Base-by-base conservation (phyloP, 2,888 invertebrate species). In the Deilephila elpenor region DNA sequence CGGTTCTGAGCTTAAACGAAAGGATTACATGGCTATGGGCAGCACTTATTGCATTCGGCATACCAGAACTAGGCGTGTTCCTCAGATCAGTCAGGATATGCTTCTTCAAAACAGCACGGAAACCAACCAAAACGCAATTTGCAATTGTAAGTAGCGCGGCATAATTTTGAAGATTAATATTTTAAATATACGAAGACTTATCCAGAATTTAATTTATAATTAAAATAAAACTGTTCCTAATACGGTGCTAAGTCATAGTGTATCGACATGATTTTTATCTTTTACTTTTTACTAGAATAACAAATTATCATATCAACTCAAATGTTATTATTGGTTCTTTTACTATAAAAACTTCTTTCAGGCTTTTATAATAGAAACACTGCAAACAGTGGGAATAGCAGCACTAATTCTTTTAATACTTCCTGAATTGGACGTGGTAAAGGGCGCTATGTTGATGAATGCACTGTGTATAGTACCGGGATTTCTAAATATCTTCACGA, bases 391-490 rank as follows among this genome's bases (percentile, higher is more conserved):
- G 59, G 99, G 98, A 19, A 90, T 97, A 81, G 96, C 97, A 0
- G 88, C 98, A 56, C 95, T 99, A 34, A 95, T 97, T 44, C 96
- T 98, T 78, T 89, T 96, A 56, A 96, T 98, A 62, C 91, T 99
- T 59, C 98, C 98, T 0, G 96, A 97, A 78, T 86, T 98, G 79
- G 98, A 98, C 88, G 97, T 97, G 0, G 95, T 98, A 14, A 97
- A 97, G 86, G 98, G 97, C 1, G 96, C 97, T 1, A 97, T 98
- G 96, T 91, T 98, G 72, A 97, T 97, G 84, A 98, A 97, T 88
- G 97, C 97, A 32, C 95, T 98, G 78, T 98, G 97, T 85, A 95
- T 98, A 79, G 89, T 98, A 17, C 99, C 99, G 0, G 96, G 96
- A n/a, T 79, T 98, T 75, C 91, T 97, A 44, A 96, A 97, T 96